These are phyloP conservation scores for Scelioninae gen. 2 DNA, from an alignment of 2,888 invertebrate species.

Conservation along the genomic window DNA sequence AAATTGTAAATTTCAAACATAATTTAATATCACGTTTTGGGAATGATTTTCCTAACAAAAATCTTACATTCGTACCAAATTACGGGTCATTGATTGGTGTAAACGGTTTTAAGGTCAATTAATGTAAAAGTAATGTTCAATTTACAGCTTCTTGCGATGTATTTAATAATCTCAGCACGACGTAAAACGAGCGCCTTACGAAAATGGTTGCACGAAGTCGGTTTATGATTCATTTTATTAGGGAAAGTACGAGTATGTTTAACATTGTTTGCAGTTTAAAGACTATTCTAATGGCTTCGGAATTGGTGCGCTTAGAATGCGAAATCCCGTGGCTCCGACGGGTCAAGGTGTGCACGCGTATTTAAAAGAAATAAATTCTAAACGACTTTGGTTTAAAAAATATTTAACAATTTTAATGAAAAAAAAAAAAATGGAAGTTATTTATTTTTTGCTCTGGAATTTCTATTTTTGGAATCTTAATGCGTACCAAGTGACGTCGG, in stretches of 20 bases:
- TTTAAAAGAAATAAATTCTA: too few relatives aligned
- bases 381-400: too few relatives aligned
- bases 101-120: constrained; percentile 26
- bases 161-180: constrained; percentile 23
- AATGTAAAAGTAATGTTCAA: constrained; percentile 21
- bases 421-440: too few relatives aligned
- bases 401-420: too few relatives aligned
- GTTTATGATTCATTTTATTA: constrained; percentile 29
- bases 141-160: neutral
- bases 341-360: constrained; percentile 11
- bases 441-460: neutral
- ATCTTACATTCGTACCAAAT: constrained; percentile 11
- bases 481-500: neutral
- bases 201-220: constrained; percentile 19
- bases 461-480: neutral
- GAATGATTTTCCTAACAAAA: constrained; percentile 27
- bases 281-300: constrained; percentile 15
- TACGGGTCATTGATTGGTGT: constrained; percentile 21
- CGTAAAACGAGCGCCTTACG: constrained; percentile 12
- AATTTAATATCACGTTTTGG: constrained; percentile 36
- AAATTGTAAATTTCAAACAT: constrained; percentile 27
- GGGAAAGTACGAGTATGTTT: constrained; percentile 21
- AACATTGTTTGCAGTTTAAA: constrained; percentile 32
- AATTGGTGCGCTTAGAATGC: constrained; percentile 18
- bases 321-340: constrained; percentile 5